phyloP scores from a whole-genome alignment of 2,797 vertebrate species.

The Potorous gilbertii region DNA sequence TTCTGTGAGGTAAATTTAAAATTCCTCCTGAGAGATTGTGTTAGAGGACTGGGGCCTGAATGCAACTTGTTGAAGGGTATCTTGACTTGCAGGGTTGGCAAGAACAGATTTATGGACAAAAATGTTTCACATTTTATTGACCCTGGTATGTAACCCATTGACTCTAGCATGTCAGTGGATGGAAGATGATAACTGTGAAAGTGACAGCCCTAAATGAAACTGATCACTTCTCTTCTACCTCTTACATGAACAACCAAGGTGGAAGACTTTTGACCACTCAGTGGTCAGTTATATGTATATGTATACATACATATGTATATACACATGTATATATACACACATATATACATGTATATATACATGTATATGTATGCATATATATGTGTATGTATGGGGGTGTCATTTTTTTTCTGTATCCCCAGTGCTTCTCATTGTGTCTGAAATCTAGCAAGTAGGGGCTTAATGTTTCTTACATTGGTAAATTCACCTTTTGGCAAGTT shows the following conservation, averaged over 20 bases:
- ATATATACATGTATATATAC: too few relatives aligned
- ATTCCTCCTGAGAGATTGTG: slow-evolving; percentile 76
- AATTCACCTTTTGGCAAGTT: background rate
- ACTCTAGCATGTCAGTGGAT: slow-evolving; percentile 64
- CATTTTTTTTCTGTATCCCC: background rate
- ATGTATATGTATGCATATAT: too few relatives aligned
- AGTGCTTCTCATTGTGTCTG: background rate
- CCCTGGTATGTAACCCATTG: slow-evolving; percentile 53
- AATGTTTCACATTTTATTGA: slow-evolving; percentile 69
- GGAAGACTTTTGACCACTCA: slow-evolving; percentile 24
- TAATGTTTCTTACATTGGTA: background rate
- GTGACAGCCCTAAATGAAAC: slow-evolving; percentile 67
- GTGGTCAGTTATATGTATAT: background rate
- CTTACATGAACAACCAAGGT: slow-evolving; percentile 48
- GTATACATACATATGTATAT: background rate
- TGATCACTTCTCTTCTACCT: slow-evolving; percentile 54
- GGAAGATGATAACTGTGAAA: slow-evolving; percentile 66
- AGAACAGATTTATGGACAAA: slow-evolving; percentile 66
- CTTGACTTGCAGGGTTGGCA: slow-evolving; percentile 70
- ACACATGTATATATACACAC: background rate
- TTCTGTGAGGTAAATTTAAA: slow-evolving; percentile 77
- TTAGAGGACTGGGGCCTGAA: slow-evolving; percentile 60
- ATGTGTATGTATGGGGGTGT: background rate
- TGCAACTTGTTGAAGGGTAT: slow-evolving; percentile 72
- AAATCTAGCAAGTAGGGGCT: background rate